phyloP scores from a whole-genome alignment of 2,888 invertebrate species.

The Pterostichus madidus region DNA sequence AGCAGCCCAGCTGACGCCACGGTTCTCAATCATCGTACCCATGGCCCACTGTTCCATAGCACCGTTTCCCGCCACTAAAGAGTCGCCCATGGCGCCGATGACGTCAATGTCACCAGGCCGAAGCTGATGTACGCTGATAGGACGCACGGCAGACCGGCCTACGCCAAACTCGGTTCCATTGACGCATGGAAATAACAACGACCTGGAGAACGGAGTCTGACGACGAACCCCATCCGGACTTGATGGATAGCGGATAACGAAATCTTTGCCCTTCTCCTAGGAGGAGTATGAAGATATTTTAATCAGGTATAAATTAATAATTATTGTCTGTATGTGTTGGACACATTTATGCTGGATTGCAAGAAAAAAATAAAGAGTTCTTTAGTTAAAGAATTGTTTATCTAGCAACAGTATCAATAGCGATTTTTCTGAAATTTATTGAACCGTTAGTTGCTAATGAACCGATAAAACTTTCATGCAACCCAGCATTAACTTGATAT shows the following conservation, averaged over 20 bases:
- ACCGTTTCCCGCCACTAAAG: conserved; percentile 86
- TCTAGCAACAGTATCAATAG: too few species aligned
- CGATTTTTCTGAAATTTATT: too few species aligned
- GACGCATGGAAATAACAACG: conserved; percentile 82
- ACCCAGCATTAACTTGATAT: too few species aligned
- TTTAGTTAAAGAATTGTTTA: too few species aligned
- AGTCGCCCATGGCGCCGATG: conserved; percentile 86
- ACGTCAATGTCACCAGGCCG: conserved; percentile 86
- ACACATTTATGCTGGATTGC: too few species aligned
- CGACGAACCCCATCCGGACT: conserved; percentile 78
- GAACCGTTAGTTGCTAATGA: too few species aligned
- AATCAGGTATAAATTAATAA: background rate
- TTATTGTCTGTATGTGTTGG: background rate
- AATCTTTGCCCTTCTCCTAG: conserved; percentile 71
- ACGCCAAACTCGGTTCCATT: conserved; percentile 73
- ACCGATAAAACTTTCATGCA: too few species aligned
- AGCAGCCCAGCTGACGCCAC: conserved; percentile 88
- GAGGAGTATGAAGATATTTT: conserved; percentile 34
- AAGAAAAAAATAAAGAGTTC: too few species aligned
- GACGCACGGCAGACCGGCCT: conserved; percentile 76
- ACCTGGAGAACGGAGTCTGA: conserved; percentile 78
- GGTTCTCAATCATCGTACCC: conserved; percentile 86
- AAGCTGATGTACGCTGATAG: conserved; percentile 84
- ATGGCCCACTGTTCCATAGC: conserved; percentile 86
- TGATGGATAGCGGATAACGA: conserved; percentile 78